These are phyloP conservation scores for Silurus asotus DNA, from an alignment of 2,113 vertebrate genomes.

Conservation along the genomic window DNA sequence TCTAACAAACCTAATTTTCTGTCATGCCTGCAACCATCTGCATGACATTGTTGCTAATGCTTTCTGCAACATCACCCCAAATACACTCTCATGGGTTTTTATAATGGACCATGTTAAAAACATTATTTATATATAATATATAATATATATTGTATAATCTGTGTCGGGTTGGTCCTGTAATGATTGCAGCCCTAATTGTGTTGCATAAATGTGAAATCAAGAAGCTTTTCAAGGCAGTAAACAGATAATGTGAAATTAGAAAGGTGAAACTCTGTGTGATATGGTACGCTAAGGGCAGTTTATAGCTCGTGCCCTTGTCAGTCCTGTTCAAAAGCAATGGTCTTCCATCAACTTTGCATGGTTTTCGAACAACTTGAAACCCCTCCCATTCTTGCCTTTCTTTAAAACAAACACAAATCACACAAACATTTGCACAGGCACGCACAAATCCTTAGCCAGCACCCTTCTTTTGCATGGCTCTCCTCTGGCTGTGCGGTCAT, in stretches of 20 bases:
- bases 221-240: not conserved
- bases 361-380: slow-evolving; percentile 10
- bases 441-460: slow-evolving; percentile 3
- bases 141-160: not conserved
- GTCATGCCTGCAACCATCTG: not conserved
- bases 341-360: slow-evolving; percentile 36
- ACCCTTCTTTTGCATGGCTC: slow-evolving; percentile 65
- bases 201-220: not conserved
- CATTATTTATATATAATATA: not conserved
- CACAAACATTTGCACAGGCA: not conserved
- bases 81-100: not conserved
- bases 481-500: slow-evolving; percentile 57
- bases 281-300: not conserved
- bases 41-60: slow-evolving; percentile 7
- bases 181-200: not conserved
- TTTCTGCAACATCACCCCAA: not conserved
- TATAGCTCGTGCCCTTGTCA: not conserved
- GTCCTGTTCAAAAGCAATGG: slow-evolving; percentile 41
- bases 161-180: not conserved
- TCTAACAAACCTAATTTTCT: slow-evolving; percentile 3
- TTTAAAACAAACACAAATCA: not conserved
- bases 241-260: not conserved
- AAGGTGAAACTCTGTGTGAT: not conserved
- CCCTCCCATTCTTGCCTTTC: not conserved
- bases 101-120: not conserved